A percentile compares a stretch with the other conserved stretches of the same genome.
Evolutionary conservation across 2,888 invertebrate genomes (phyloP).

Genomic region (Aethes cnicana): DNA sequence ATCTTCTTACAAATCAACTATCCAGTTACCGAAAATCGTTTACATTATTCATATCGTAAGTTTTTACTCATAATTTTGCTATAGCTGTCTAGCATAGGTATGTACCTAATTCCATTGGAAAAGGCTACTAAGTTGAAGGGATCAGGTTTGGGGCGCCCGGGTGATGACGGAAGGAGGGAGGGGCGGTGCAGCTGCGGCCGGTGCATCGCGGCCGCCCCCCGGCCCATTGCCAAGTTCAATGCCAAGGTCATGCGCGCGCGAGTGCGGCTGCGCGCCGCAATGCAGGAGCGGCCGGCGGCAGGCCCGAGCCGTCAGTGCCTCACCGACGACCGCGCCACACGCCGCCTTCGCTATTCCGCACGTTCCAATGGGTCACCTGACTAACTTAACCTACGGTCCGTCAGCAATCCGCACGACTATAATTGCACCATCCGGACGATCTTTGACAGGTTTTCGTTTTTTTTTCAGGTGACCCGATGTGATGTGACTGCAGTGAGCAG

Average conservation of each 20-base stretch:
- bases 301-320: constrained; percentile 70
- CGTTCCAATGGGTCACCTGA: constrained; percentile 49
- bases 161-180: constrained; percentile 58
- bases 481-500: constrained; percentile 42
- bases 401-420: constrained; percentile 27
- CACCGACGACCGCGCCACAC: constrained; percentile 66
- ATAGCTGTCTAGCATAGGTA: constrained; percentile 1
- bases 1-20: constrained; percentile 32
- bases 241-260: constrained; percentile 88
- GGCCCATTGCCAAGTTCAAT: constrained; percentile 89
- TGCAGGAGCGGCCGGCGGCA: constrained; percentile 83
- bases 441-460: constrained; percentile 35
- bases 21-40: background rate
- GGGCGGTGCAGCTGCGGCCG: constrained; percentile 74
- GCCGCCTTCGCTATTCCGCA: constrained; percentile 57
- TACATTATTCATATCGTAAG: too few relatives aligned
- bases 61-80: too few relatives aligned
- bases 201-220: constrained; percentile 44
- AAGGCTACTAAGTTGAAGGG: constrained; percentile 44
- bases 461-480: constrained; percentile 49
- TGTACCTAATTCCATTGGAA: constrained; percentile 23
- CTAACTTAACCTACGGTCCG: constrained; percentile 2
- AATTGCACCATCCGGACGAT: constrained; percentile 21
- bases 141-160: constrained; percentile 41
- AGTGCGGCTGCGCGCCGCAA: constrained; percentile 86